Evolutionary conservation across 2,888 invertebrate species (phyloP).

Genomic region (Tetragonisca angustula): DNA sequence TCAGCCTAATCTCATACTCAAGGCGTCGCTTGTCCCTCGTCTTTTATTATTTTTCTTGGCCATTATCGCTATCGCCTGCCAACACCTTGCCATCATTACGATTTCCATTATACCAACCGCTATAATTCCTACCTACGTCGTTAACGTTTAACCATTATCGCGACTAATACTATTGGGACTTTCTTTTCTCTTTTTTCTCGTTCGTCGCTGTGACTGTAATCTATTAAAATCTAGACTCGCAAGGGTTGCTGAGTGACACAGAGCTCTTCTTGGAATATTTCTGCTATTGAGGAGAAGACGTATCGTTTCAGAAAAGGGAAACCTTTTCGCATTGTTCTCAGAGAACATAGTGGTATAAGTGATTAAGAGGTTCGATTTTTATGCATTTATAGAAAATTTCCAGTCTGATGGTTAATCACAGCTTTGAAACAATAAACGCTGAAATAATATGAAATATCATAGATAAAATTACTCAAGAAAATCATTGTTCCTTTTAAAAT

Average conservation of each 20-base stretch:
- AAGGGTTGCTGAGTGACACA: neutral
- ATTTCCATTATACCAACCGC: neutral
- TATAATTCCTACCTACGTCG: neutral
- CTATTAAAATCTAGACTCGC: neutral
- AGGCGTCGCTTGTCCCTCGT: neutral
- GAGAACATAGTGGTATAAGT: too few relatives aligned
- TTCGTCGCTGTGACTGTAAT: neutral
- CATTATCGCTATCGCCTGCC: neutral
- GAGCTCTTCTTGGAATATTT: neutral
- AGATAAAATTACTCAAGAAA: too few relatives aligned
- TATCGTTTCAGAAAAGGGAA: too few relatives aligned
- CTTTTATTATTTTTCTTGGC: slow-evolving; percentile 6
- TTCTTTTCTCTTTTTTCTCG: too few relatives aligned
- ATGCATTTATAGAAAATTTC: too few relatives aligned
- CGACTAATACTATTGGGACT: neutral
- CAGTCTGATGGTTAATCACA: too few relatives aligned
- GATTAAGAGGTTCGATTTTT: too few relatives aligned
- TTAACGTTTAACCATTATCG: neutral
- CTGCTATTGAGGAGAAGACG: too few relatives aligned
- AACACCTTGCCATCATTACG: neutral
- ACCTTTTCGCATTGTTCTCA: too few relatives aligned
- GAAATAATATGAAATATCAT: too few relatives aligned
- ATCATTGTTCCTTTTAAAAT: too few relatives aligned
- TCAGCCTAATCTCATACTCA: slow-evolving; percentile 10
- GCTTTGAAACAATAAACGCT: too few relatives aligned